phyloP scores from a whole-genome alignment of 1,140 invertebrate species.

The Bombus breviceps region DNA sequence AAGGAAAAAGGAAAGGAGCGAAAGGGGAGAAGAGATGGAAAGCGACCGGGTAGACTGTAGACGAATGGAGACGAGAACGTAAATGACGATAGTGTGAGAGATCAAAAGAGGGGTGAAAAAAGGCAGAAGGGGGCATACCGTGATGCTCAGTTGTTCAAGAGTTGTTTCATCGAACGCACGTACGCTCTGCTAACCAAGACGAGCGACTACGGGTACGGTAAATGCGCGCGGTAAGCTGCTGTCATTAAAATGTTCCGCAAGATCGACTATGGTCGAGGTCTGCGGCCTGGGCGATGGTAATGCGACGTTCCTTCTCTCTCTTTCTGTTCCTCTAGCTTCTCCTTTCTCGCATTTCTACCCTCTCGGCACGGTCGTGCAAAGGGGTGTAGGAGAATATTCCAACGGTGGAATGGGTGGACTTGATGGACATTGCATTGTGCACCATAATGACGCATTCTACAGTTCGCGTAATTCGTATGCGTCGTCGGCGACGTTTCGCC shows the following conservation, averaged over 20 bases:
- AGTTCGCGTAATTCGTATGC: conserved; percentile 67
- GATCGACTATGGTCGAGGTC: conserved; percentile 77
- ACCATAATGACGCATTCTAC: conserved; percentile 75
- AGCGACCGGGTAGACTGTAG: neutral
- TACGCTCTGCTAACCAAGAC: conserved; percentile 75
- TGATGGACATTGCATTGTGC: conserved; percentile 76
- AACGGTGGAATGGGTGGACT: conserved; percentile 61
- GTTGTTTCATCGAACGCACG: conserved; percentile 74
- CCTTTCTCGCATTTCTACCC: conserved; percentile 30
- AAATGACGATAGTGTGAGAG: conserved; percentile 43
- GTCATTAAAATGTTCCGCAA: conserved; percentile 82
- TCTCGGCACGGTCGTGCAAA: conserved; percentile 47
- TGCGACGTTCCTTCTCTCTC: conserved; percentile 46
- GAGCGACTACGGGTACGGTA: conserved; percentile 67
- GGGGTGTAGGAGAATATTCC: conserved; percentile 63
- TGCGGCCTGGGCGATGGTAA: conserved; percentile 69
- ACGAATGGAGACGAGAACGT: neutral
- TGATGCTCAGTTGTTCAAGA: conserved; percentile 76
- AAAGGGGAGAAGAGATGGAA: neutral
- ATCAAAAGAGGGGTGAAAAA: conserved; percentile 6
- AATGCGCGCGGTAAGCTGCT: conserved; percentile 78
- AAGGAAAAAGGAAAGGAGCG: neutral
- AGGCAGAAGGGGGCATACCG: conserved; percentile 35
- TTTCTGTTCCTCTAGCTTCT: neutral
- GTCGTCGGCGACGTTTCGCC: conserved; percentile 59